Base-by-base conservation (phyloP, 2,888 invertebrate genomes). In the Plagodis dolabraria region DNA sequence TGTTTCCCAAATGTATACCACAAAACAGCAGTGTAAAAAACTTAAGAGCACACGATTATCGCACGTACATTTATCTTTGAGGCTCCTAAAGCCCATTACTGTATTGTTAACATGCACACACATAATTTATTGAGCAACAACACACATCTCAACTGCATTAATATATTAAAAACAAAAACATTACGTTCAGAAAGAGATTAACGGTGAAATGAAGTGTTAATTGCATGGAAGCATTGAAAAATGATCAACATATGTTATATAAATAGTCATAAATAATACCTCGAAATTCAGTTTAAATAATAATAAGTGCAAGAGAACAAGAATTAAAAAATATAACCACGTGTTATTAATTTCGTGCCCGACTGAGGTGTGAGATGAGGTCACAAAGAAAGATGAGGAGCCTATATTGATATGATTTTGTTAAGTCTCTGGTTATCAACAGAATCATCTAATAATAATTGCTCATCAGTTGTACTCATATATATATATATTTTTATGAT, bases 201-300 rank as follows among this genome's bases (percentile, higher is more conserved):
- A 87, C 86, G 80, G 75, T 80, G 83, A 87, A 90, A 91, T 91
- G 89, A 91, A 92, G 92, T 92, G 92, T 92, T 92, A 92, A 92
- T 92, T 89, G 88, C 88, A 82, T 88, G 83, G 88, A 88, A 85
- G 90, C 92, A 91, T 91, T 92, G 92, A 92, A 89, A 90, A 92
- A 92, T 92, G 90, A 88, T 90, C 89, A 89, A 87, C 92, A 92
- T 92, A 92, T 86, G 89, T 91, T 92, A 92, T 92, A 91, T 92
- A 92, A 92, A 92, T 92, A 92, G 86, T 88, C 85, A 92, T 92
- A 92, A 92, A 92, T 92, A 91, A 89, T 82, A 76, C 65, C 81
- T 87, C 86, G 86, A 88, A 89, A 89, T 90, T 89, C 89, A 90
- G 91, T 90, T 92, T 92, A 92, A 92, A 88, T 90, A 92, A 91